Evolutionary conservation across 2,113 vertebrate species (phyloP), one percentile per base, ranked within the genome.

Genomic region (Xenus cinereus): DNA sequence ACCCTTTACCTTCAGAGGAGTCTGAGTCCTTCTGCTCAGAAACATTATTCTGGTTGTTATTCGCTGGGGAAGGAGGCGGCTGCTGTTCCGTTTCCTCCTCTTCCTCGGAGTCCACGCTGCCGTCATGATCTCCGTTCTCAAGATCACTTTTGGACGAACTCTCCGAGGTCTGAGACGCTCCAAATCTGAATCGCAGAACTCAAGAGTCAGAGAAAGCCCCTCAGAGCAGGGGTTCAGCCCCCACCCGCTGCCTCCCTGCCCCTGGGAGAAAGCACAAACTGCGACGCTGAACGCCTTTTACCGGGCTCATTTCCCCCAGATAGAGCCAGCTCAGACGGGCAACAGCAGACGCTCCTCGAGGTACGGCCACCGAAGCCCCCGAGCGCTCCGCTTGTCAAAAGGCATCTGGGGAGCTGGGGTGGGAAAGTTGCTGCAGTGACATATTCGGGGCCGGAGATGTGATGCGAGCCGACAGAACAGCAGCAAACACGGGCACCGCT

Each of bases 121-220:
- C 96, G 0, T 98, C 98, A 7, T 93, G 98, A 72, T 98, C 98
- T 16, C 98, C 98, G 0, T 98, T 98, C 84, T 99, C 98, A 72
- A 98, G 89, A 91, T 98, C 98, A 33, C 97, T 98, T 95, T 98
- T 98, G 16, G 98, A 98, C 7, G 98, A 98, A 53, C 98, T 97
- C 89, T 98, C 99, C 2, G 98, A 98, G 53, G 98, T 94, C 37
- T 98, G 99, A 4, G 99, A 99, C 0, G 97, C 98, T 50, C 99
- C 99, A 57, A 99, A 99, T 95, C 99, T 99, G 79, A 14, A 64
- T 4, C 0, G 8, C 12, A 79, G 15, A 82, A 50, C 5, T 2
- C n/a, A 23, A 13, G 37, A 35, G 8, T 84, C 5, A 95, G 89
- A 27, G 46, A 20, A 3, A 11, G 23, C 10, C 28, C 9, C 26